Base-by-base conservation (phyloP, 2,797 vertebrate genomes). In the Chelmon rostratus region DNA sequence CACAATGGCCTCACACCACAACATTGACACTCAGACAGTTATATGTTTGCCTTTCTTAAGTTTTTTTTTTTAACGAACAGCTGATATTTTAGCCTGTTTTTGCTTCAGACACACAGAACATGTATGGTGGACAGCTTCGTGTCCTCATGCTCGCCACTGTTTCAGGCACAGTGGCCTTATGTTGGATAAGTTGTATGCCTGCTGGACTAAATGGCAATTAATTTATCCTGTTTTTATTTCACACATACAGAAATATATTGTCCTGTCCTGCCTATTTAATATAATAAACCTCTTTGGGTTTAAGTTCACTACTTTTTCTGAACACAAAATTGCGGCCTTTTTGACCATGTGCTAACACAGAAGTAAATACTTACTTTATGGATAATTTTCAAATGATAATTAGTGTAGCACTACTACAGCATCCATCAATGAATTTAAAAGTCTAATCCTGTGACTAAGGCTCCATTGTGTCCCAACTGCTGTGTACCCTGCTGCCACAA, bases 401-500 rank as follows among this genome's bases (percentile, higher is more conserved):
- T n/a, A n/a, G n/a, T n/a, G 18, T 53, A 4, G 15, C 57, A 23
- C 23, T 9, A 7, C n/a, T 9, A 7, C 0, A 54, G 31, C 21
- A 8, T 52, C 15, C 42, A 47, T 11, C 13, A 3, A 10, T 44
- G 6, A 0, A n/a, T 56, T 19, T 6, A 21, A 42, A 57, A 40
- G 0, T 46, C 28, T 31, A 6, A 56, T 54, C 19, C 3, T 18
- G 21, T 31, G 61, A 21, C 35, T 15, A 25, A 52, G 16, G 76
- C 16, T 53, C n/a, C 11, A 15, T 19, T 61, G 13, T 67, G 19
- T 47, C 19, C 16, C 5, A 47, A 13, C 10, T 16, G 28, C 33
- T 28, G 4, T 18, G 8, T 19, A 8, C 23, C 2, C 3, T 72
- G 57, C 38, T 53, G 64, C 3, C 16, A 68, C 31, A 79, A 88